Percentiles rank a stretch among this genome's conserved stretches.
Conservation (phyloP, 2,113 vertebrate species). For the Apistogramma diplotaenia region DNA sequence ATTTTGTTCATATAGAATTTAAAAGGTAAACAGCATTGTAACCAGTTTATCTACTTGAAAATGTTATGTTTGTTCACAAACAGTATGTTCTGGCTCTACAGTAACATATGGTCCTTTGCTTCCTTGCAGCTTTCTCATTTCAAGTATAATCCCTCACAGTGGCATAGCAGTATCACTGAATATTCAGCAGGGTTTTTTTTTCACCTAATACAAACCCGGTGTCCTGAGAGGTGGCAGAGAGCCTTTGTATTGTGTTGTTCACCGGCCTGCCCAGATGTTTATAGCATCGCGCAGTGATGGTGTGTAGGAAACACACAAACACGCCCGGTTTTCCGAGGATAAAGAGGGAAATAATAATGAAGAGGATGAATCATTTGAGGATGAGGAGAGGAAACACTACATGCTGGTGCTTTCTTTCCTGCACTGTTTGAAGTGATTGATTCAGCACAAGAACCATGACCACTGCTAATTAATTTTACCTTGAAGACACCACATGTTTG, state of each 20-base stretch:
- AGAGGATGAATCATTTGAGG: constrained; percentile 12
- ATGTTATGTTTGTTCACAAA: neutral
- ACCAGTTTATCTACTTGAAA: neutral
- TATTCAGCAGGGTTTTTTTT: constrained; percentile 24
- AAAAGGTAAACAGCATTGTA: neutral
- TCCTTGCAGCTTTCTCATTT: constrained; percentile 17
- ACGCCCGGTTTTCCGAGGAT: neutral
- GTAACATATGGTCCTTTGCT: neutral
- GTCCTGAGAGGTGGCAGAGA: constrained; percentile 14
- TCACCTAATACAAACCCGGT: constrained; percentile 24
- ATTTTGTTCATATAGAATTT: neutral
- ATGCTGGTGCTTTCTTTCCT: neutral
- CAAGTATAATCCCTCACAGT: constrained; percentile 2
- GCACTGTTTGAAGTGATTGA: constrained; percentile 8
- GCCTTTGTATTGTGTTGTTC: neutral
- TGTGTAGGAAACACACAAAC: neutral
- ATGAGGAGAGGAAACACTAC: neutral
- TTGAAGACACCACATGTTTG: neutral
- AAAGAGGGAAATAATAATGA: neutral
- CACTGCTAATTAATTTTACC: constrained; percentile 9
- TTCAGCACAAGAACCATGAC: neutral
- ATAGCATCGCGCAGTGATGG: neutral
- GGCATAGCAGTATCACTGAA: constrained; percentile 4
- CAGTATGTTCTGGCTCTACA: neutral
- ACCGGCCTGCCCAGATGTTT: neutral